These are phyloP conservation scores for Vidua chalybeata DNA, from an alignment of 2,113 vertebrate species.

Conservation along the genomic window DNA sequence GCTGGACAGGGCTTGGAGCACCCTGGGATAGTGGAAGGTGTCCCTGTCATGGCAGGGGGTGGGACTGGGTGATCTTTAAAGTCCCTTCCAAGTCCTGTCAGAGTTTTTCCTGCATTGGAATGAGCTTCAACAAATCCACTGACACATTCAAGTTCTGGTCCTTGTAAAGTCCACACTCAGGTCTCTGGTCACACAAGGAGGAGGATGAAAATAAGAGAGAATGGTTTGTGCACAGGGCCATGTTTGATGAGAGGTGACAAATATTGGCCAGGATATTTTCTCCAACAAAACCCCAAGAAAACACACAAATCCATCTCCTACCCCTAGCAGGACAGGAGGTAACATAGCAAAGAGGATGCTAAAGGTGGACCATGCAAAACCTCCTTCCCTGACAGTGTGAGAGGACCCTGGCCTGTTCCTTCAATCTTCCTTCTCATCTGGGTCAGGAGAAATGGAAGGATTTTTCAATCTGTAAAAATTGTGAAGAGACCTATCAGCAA, in stretches of 20 bases:
- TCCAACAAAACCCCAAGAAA: background rate
- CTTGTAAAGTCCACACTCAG: fast-evolving
- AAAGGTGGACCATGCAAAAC: background rate
- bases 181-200: background rate
- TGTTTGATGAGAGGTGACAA: background rate
- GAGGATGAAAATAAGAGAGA: background rate
- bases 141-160: background rate
- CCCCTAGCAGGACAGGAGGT: background rate
- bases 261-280: background rate
- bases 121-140: background rate
- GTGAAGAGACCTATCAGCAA: background rate
- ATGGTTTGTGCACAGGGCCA: background rate
- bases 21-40: fast-evolving
- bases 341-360: background rate
- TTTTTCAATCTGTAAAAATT: background rate
- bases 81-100: background rate
- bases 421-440: background rate
- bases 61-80: background rate
- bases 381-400: background rate
- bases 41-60: background rate
- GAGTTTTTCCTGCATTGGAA: background rate
- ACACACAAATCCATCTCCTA: background rate
- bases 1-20: background rate
- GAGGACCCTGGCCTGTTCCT: background rate
- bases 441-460: background rate